Evolutionary conservation across 53 echinoderm and acorn worm species (phyloP), one percentile per base, ranked within the genome.

Genomic region (Glandiceps talaboti): DNA sequence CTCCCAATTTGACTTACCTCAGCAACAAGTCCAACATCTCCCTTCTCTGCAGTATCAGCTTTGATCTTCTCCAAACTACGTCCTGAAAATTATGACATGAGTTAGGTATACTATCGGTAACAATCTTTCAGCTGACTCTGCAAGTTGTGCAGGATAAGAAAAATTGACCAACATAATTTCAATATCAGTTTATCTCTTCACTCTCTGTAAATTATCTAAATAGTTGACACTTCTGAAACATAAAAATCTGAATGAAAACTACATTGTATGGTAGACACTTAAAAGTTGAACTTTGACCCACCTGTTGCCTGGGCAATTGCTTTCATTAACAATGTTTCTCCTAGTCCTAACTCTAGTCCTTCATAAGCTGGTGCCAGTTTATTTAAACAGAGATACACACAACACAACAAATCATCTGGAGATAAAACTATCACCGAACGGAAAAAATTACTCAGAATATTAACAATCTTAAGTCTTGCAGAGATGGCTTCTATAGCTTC

Each of bases 361-460:
- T 97, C 97, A 74, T 97, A 97, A 6, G 97, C 97, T 31, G 97
- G 97, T 20, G 97, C 97, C 14, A 93, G 84, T 84, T 93, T 97
- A 76, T 97, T 97, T 1, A 97, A 88, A 76, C 97, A 97, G 31
- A 97, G 79, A 77, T 97, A 97, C 30, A 97, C 82, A 32, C 93
- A 97, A 79, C 81, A 77, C 32, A 87, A 79, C 0, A 93, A 80
- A 33, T 97, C 97, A 33, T 89, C 85, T 0, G 97, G 97, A n/a
- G 87, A 90, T 31, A 97, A 87, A 10, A 87, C 83, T 73, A 93
- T 80, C 76, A 97, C 97, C 0, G 97, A 97, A 29, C 89, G 86
- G 77, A 97, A 81, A 80, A 93, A 91, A 74, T 97, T 89, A 0
- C 93, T 79, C 32, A 97, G 64, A 79, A 89, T 93, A 74, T 97